Evolutionary conservation across 2,797 vertebrate species (phyloP).

Genomic region (Crypturellus tataupa): DNA sequence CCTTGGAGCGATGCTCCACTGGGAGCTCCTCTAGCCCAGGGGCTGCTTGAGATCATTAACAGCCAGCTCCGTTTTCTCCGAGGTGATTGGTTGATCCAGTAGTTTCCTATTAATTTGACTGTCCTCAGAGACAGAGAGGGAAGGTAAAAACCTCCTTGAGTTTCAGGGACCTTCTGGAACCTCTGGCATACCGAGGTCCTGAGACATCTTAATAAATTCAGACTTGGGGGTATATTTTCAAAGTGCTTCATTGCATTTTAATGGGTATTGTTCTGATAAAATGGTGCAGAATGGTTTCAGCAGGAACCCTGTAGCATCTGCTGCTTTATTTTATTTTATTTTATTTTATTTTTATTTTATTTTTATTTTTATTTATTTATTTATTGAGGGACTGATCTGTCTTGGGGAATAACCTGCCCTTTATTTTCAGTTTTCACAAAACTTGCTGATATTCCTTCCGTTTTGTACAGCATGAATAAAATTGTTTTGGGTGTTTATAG

Average conservation of each 20-base stretch:
- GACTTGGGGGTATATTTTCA: not conserved
- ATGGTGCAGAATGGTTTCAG: not conserved
- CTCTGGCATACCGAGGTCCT: not conserved
- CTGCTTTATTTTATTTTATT: not conserved
- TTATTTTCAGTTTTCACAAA: not conserved
- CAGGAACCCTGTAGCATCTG: not conserved
- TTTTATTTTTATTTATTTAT: not conserved
- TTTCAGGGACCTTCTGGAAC: conserved; percentile 18
- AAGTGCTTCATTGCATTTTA: not conserved
- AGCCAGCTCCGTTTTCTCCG: conserved; percentile 4
- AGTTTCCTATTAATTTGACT: conserved; percentile 45
- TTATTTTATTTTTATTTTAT: not conserved
- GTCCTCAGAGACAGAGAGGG: conserved; percentile 1
- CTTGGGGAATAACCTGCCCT: not conserved
- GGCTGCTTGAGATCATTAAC: conserved; percentile 34
- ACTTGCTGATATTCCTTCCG: not conserved
- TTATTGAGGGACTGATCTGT: not conserved
- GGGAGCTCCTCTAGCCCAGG: conserved; percentile 22
- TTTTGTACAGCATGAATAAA: conserved; percentile 32
- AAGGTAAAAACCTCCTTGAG: conserved; percentile 17
- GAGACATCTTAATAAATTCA: conserved; percentile 20
- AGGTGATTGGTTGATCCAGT: not conserved
- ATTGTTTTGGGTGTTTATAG: not conserved
- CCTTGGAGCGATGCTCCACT: not conserved
- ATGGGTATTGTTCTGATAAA: not conserved